Evolutionary conservation across 2,888 invertebrate genomes (phyloP), one percentile per base, ranked within the genome.

Genomic region (Ochropleura leucogaster): DNA sequence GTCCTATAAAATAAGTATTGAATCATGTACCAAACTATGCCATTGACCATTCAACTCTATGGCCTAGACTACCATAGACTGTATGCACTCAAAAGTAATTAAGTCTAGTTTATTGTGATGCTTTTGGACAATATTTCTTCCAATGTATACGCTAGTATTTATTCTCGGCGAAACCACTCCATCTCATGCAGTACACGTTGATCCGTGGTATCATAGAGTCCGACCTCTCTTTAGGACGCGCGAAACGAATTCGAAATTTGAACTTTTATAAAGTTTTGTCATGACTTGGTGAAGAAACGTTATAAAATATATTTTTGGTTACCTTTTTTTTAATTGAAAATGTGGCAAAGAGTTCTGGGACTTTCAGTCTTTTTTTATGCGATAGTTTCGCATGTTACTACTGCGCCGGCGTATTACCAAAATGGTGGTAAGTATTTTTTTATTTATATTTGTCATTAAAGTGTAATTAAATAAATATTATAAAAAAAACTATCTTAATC

Each of bases 181-280:
- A 88, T 89, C 80, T 86, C 89, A 89, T 88, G 90, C 91, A 92
- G 92, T 92, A 84, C 85, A 77, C 88, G 86, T 80, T 87, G 90
- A 88, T 88, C 89, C 88, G 90, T 87, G 85, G 53, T 60, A 71
- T 79, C 79, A 77, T 77, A 80, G 77, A 76, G 82, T 80, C 62
- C 67, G 51, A 69, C 70, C 40, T 73, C 64, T 70, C 46, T 6
- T 18, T 30, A 46, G 72, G 55, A 65, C 79, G 75, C 75, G 79
- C 72, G 79, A 64, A 73, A 79, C 60, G 20, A 62, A 68, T 63
- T 83, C 73, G 53, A 83, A 80, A 79, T 76, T 72, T 30, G 62
- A 76, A 72, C 53, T 67, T 4, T 46, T 62, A 73, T 46, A 66
- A 63, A 65, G 4, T 9, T 20, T 68, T 63, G 55, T 18, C 18